Conservation (phyloP, 2,113 vertebrate genomes). For the Mesocricetus auratus region DNA sequence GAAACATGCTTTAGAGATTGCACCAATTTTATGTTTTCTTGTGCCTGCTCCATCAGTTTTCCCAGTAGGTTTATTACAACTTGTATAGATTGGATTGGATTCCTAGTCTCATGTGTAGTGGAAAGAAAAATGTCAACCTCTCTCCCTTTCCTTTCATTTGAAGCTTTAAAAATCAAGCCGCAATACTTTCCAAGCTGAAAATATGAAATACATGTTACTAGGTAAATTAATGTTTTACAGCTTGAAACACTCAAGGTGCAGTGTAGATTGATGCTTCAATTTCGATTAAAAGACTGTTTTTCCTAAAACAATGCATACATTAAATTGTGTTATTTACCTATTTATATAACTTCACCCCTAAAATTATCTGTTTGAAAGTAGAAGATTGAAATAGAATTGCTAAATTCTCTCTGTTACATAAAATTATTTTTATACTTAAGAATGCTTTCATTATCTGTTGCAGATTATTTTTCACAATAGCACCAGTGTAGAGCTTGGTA, state of each 20-base stretch:
- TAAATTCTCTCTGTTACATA: neutral
- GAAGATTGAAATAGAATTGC: neutral
- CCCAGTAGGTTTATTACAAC: slow-evolving; percentile 64
- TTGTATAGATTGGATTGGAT: slow-evolving; percentile 66
- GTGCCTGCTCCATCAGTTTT: slow-evolving; percentile 47
- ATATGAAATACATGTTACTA: neutral
- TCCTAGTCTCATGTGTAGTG: slow-evolving; percentile 41
- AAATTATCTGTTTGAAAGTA: slow-evolving; percentile 33
- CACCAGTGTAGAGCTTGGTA: neutral
- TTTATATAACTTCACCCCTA: neutral
- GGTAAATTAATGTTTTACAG: neutral
- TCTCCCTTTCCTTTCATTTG: slow-evolving; percentile 25
- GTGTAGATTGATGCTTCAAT: neutral
- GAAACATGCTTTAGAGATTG: slow-evolving; percentile 54
- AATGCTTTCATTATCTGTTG: neutral
- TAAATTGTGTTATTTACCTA: neutral
- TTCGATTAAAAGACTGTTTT: neutral
- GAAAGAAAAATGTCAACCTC: slow-evolving; percentile 29
- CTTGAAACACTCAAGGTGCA: neutral
- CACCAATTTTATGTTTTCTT: slow-evolving; percentile 57
- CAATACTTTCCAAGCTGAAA: slow-evolving; percentile 7
- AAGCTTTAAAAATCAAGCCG: slow-evolving; percentile 12
- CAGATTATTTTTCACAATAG: neutral
- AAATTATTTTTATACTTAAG: neutral
- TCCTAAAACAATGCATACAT: neutral